Evolutionary conservation across 53 echinoderm and acorn worm genomes (phyloP).

Genomic region (Pentamera pediparva): DNA sequence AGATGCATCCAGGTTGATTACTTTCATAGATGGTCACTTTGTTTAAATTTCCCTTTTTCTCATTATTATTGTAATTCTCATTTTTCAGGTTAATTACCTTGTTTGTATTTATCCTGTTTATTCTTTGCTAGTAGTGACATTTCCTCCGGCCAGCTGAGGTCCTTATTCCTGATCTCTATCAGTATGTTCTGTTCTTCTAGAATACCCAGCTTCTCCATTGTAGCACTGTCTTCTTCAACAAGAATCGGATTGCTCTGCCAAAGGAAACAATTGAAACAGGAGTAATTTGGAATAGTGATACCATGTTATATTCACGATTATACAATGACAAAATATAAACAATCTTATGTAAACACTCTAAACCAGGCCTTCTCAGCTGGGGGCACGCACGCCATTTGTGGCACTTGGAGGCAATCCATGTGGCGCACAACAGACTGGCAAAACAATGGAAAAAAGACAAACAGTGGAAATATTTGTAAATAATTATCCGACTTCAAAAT

Average conservation of each 20-base stretch:
- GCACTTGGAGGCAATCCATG: too few species aligned
- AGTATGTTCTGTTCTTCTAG: conserved; percentile 78
- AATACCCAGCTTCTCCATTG: conserved; percentile 78
- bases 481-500: too few species aligned
- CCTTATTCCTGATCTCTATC: conserved; percentile 95
- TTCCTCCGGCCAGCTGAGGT: conserved; percentile 98
- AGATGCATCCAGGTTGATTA: too few species aligned
- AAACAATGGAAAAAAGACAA: too few species aligned
- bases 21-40: too few species aligned
- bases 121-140: conserved; percentile 97
- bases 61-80: too few species aligned
- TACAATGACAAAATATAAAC: background rate
- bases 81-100: too few species aligned
- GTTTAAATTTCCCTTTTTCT: too few species aligned
- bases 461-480: too few species aligned
- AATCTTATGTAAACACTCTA: background rate
- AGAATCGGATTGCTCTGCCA: conserved; percentile 82
- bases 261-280: background rate
- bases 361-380: too few species aligned
- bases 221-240: conserved; percentile 78
- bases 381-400: too few species aligned
- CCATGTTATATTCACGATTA: background rate
- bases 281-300: background rate
- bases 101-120: conserved; percentile 81
- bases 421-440: too few species aligned